phyloP scores from a whole-genome alignment of 2,888 invertebrate genomes.

The Seira ritae region DNA sequence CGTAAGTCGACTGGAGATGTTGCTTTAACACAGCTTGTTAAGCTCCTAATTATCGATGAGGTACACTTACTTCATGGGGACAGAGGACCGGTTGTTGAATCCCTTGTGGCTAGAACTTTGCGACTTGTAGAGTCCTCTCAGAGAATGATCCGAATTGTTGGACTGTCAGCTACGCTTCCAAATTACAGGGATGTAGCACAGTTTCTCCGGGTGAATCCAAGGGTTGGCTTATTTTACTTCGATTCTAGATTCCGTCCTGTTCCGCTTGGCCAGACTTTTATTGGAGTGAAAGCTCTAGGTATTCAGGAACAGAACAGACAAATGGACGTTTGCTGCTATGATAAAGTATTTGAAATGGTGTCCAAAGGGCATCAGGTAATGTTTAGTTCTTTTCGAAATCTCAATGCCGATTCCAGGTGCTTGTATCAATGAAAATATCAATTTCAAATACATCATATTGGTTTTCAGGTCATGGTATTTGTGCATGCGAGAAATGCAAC shows the following conservation, averaged over 20 bases:
- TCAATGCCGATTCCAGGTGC: background rate
- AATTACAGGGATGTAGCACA: conserved; percentile 97
- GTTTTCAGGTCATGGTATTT: conserved; percentile 85
- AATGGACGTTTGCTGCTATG: conserved; percentile 95
- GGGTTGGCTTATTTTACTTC: conserved; percentile 94
- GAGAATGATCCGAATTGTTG: conserved; percentile 97
- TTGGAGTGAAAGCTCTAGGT: conserved; percentile 86
- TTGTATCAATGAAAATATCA: too few species aligned
- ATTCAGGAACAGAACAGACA: conserved; percentile 81
- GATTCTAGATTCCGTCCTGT: conserved; percentile 96
- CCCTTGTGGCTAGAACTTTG: conserved; percentile 95
- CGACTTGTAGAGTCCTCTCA: conserved; percentile 88
- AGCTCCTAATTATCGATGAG: conserved; percentile 96
- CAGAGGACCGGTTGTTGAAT: conserved; percentile 97
- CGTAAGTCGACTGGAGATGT: conserved; percentile 94
- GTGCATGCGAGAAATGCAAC: conserved; percentile 98
- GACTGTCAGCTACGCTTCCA: conserved; percentile 81
- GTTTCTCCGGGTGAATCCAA: conserved; percentile 95
- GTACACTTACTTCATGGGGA: conserved; percentile 98
- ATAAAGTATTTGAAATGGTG: conserved; percentile 91
- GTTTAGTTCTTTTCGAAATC: too few species aligned
- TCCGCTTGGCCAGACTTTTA: conserved; percentile 92
- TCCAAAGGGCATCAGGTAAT: conserved; percentile 90
- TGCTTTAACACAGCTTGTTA: conserved; percentile 91
- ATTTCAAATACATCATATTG: too few species aligned